A percentile compares a stretch with the other conserved stretches of the same genome.
These are phyloP conservation scores for Agelaius phoeniceus DNA, from an alignment of 2,113 vertebrate genomes.

Conservation along the genomic window DNA sequence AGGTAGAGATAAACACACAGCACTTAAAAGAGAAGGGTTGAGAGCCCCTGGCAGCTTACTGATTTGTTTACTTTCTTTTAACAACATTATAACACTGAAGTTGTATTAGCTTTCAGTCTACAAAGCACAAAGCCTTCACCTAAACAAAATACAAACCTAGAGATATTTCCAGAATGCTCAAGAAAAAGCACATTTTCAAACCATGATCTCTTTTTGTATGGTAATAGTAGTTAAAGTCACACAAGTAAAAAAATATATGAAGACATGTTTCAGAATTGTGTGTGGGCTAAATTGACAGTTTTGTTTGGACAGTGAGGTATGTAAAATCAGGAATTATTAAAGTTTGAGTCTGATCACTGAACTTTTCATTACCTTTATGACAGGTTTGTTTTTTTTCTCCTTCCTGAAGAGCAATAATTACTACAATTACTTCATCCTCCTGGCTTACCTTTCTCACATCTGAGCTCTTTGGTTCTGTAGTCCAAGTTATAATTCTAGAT, in stretches of 20 bases:
- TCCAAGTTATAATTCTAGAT: slow-evolving; percentile 99
- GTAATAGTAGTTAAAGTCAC: neutral
- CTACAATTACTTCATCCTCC: neutral
- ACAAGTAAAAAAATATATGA: neutral
- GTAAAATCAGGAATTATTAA: neutral
- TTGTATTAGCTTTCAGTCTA: neutral
- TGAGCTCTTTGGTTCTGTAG: slow-evolving; percentile 98
- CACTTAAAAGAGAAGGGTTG: neutral
- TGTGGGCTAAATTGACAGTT: neutral
- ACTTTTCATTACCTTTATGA: neutral
- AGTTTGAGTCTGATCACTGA: neutral
- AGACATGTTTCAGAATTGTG: neutral
- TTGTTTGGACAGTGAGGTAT: neutral
- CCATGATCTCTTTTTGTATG: neutral
- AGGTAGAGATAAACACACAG: slow-evolving; percentile 4
- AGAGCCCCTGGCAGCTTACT: slow-evolving; percentile 1
- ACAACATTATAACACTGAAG: neutral
- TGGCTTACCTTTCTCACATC: slow-evolving; percentile 93
- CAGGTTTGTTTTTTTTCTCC: neutral
- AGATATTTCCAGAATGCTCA: neutral
- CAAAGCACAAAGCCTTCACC: neutral
- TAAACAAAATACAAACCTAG: neutral
- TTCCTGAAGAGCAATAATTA: neutral
- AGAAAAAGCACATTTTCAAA: neutral
- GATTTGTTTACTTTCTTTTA: slow-evolving; percentile 47